phyloP scores from a whole-genome alignment of 2,888 invertebrate species.

The Eulithis testata region DNA sequence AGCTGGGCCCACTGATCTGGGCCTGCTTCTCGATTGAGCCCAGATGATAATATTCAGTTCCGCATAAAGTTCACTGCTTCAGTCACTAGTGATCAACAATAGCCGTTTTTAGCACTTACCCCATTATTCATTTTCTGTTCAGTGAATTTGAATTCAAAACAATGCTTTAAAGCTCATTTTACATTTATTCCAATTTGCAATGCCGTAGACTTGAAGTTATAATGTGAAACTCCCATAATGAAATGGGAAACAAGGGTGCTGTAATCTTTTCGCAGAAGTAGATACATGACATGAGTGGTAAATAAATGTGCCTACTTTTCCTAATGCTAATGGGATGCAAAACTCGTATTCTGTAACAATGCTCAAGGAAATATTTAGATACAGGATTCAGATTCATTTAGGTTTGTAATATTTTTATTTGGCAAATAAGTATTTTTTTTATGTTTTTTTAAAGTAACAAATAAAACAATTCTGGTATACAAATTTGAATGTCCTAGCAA shows the following conservation, averaged over 20 bases:
- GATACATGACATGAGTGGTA: conserved; percentile 6
- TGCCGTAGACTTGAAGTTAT: not conserved
- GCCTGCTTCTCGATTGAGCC: no score
- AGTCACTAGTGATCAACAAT: no score
- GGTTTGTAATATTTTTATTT: no score
- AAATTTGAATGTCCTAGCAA: conserved; percentile 8
- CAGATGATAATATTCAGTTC: no score
- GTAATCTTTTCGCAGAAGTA: conserved; percentile 12
- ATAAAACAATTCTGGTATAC: not conserved
- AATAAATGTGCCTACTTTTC: conserved; percentile 8
- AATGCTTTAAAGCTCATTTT: conserved; percentile 1
- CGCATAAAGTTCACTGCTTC: no score
- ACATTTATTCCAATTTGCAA: not conserved
- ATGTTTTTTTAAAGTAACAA: no score
- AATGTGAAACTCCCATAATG: conserved; percentile 30
- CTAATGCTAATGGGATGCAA: conserved; percentile 8
- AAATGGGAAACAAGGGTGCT: conserved; percentile 23
- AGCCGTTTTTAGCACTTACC: no score
- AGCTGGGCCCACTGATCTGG: no score
- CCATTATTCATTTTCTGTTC: no score
- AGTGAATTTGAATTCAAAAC: not conserved
- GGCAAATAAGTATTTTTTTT: no score
- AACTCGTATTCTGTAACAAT: not conserved
- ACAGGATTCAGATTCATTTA: no score
- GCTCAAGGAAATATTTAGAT: no score